Evolutionary conservation across 2,888 invertebrate species (phyloP).

Genomic region (Peribatodes rhomboidaria): DNA sequence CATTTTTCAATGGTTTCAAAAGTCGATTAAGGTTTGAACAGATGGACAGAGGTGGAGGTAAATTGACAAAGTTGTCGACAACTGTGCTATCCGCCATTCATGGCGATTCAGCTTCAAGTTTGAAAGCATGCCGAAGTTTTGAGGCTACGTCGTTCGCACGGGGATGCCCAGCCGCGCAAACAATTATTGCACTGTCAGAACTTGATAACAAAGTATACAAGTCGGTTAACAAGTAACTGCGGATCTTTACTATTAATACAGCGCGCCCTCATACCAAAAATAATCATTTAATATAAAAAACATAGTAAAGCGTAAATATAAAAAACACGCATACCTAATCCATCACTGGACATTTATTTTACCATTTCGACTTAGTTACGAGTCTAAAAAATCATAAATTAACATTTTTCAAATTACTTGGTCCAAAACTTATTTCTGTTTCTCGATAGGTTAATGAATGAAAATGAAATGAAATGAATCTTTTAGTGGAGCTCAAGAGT

Average conservation of each 20-base stretch:
- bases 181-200: constrained; percentile 15
- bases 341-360: too few species aligned
- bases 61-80: constrained; percentile 74
- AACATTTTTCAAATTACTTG: too few species aligned
- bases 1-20: constrained; percentile 34
- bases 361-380: too few species aligned
- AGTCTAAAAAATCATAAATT: too few species aligned
- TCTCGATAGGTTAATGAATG: too few species aligned
- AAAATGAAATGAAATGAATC: too few species aligned
- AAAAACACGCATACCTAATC: too few species aligned
- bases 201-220: constrained; percentile 1
- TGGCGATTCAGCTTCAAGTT: constrained; percentile 66
- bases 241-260: background rate
- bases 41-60: constrained; percentile 64
- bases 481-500: constrained; percentile 38
- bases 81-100: constrained; percentile 73
- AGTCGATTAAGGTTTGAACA: constrained; percentile 55
- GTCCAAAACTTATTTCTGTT: too few species aligned
- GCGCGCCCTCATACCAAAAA: too few species aligned
- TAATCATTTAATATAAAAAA: too few species aligned
- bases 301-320: too few species aligned
- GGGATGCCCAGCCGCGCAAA: constrained; percentile 26
- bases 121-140: constrained; percentile 75
- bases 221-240: background rate
- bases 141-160: constrained; percentile 50